Base-by-base conservation (phyloP, 2,113 vertebrate species). In the Sinocyclocheilus rhinocerous region DNA sequence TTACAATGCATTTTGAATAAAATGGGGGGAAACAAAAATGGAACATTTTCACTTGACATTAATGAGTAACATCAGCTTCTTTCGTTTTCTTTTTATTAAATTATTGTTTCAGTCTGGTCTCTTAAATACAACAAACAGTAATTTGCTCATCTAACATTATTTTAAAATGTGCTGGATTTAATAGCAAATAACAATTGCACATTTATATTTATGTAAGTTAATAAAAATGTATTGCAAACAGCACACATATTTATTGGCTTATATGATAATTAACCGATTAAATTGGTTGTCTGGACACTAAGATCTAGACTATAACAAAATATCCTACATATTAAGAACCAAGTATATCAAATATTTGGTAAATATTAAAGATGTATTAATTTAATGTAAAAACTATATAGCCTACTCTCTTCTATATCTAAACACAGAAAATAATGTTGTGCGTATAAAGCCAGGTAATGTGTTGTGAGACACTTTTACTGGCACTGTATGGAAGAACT, bases 401-500 rank as follows among this genome's bases (percentile, higher is more conserved):
- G 12, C 48, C 57, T 13, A n/a, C 29, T 79, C 20, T 61, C 18
- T 36, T 22, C 18, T 50, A 77, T 57, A 36, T 55, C 50, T 78
- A 33, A 78, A 78, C 20, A 57, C 22, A 42, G 57, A 61, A 80
- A 65, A 65, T 65, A 3, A 24, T 6, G 20, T 5, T 5, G n/a
- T 77, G 26, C 6, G n/a, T 2, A 59, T 10, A 78, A 48, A 77
- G 42, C n/a, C 76, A 55, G 5, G 3, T 80, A 39, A 79, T 16
- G 52, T 57, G n/a, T 63, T 63, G 26, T 33, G 20, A 80, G 57
- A 45, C 29, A 26, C 72, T 55, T 77, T 77, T 26, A 52, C 76
- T 77, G 55, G 26, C 29, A 61, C 50, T 24, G 4, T 4, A 36
- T 7, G 16, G 29, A 57, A 73, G 69, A 84, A 57, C 67, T 26